Evolutionary conservation across 2,888 invertebrate genomes (phyloP), one percentile per base, ranked within the genome.

Genomic region (Campaea margaritaria): DNA sequence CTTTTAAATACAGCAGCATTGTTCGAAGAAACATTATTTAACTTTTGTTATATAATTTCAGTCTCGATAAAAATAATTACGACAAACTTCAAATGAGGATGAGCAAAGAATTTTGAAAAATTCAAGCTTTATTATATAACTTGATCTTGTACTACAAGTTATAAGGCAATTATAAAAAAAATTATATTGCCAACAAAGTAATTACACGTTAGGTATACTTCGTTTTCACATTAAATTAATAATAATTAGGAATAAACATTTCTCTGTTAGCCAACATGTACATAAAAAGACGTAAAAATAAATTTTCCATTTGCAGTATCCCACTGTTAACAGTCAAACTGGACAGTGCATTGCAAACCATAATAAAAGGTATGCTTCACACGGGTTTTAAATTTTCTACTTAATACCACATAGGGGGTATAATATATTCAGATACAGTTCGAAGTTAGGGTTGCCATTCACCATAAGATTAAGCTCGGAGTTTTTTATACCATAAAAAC

Each of bases 341-440:
- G 64, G 65, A 64, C 59, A 60, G 67, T 54, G 50, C 66, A 76
- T 69, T 71, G 66, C 68, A 73, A 66, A 60, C 59, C 57, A 56
- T 64, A 72, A 64, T 66, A 73, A 66, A 69, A 75, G 67, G 70
- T 73, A 66, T 61, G 66, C 60, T 60, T 59, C 68, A 66, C 61
- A 62, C 53, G 59, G 53, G 65, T 58, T 67, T 66, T 75, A 73
- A 65, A 76, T 76, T 73, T 60, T 61, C 55, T 70, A 74, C 68
- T 73, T 76, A 75, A 76, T 74, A 62, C 66, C 65, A 64, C 65
- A 62, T 63, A 65, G 64, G 53, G 62, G 65, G 58, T 65, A 55
- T 78, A 77, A 78, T 79, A 78, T 81, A 83, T 79, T 79, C 74
- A 76, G 76, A 76, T 74, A 79, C 75, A 75, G 75, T 79, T 80